Base-by-base conservation (phyloP, 2,113 vertebrate genomes). In the Eulemur rufifrons region DNA sequence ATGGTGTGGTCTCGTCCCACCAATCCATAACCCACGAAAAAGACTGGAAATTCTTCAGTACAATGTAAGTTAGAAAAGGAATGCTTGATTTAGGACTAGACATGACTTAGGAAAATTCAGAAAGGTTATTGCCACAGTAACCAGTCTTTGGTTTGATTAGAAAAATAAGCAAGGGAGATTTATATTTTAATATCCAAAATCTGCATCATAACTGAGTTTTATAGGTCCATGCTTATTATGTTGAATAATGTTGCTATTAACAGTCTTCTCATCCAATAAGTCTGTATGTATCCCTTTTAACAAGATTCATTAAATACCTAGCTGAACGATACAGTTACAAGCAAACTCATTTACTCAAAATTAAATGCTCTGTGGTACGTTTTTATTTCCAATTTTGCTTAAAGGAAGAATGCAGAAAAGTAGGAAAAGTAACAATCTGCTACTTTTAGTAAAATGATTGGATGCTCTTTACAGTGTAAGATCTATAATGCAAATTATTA, bases 281-380 rank as follows among this genome's bases (percentile, higher is more conserved):
- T 64, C 69, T 50, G 11, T 39, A 42, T 17, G 3, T 42, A 54
- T 18, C 14, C 21, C n/a, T 42, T 85, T 61, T 81, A 87, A 91
- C 10, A 84, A 85, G 80, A 92, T 56, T 84, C 71, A 66, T 66
- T 92, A 89, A 68, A 3, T 7, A 37, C 20, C 39, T 64, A 8
- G 50, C 39, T 52, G 74, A 74, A 39, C 0, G 9, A n/a, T 23
- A 92, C 11, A 74, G 71, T 52, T 47, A 81, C 18, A n/a, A 89
- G 88, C 66, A 95, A 85, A 86, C 34, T 63, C 78, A 34, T 81
- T 95, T 66, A 68, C 37, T 94, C 61, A 82, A 84, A 89, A 95
- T 73, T 76, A 87, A 96, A 69, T 52, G 71, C 61, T 91, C 59
- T 45, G 11, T 37, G 74, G 8, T 45, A 63, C 9, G 45, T 66